These are phyloP conservation scores for Bombus huntii DNA, from an alignment of 1,140 invertebrate species.

Conservation along the genomic window DNA sequence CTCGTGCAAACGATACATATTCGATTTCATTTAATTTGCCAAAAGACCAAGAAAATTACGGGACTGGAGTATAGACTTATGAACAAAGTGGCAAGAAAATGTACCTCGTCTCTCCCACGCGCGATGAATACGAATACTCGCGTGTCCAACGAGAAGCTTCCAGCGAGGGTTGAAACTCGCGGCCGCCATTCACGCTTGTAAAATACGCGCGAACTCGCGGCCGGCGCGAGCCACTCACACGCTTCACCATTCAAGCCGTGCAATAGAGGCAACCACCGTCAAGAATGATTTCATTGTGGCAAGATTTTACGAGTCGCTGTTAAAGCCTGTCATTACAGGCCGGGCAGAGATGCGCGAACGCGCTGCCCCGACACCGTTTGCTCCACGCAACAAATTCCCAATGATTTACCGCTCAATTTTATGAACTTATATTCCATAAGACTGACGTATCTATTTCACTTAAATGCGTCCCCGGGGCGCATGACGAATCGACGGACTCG, in stretches of 20 bases:
- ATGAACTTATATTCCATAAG: slow-evolving; percentile 80
- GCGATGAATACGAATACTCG: background rate
- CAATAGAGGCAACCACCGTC: slow-evolving; percentile 33
- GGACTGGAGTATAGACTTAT: no score
- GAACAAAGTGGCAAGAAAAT: background rate
- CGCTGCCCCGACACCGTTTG: slow-evolving; percentile 17
- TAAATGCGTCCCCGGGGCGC: slow-evolving; percentile 67
- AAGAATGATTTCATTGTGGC: slow-evolving; percentile 79
- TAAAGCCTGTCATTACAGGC: slow-evolving; percentile 80
- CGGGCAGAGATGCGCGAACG: slow-evolving; percentile 58
- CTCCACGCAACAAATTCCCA: slow-evolving; percentile 68
- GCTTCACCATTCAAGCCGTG: background rate
- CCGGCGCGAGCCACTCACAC: slow-evolving; percentile 12
- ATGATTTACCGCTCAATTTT: slow-evolving; percentile 81
- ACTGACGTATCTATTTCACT: slow-evolving; percentile 81
- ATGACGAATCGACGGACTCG: slow-evolving; percentile 59
- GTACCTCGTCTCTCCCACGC: background rate
- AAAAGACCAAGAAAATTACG: no score
- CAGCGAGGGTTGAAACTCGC: slow-evolving; percentile 6
- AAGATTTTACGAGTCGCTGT: slow-evolving; percentile 80
- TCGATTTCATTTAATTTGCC: no score
- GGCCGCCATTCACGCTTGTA: slow-evolving; percentile 10
- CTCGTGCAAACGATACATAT: no score
- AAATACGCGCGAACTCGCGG: slow-evolving; percentile 14
- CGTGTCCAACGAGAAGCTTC: background rate